Evolutionary conservation across 2,888 invertebrate species (phyloP), one percentile per base, ranked within the genome.

Genomic region (Cactoblastis cactorum): DNA sequence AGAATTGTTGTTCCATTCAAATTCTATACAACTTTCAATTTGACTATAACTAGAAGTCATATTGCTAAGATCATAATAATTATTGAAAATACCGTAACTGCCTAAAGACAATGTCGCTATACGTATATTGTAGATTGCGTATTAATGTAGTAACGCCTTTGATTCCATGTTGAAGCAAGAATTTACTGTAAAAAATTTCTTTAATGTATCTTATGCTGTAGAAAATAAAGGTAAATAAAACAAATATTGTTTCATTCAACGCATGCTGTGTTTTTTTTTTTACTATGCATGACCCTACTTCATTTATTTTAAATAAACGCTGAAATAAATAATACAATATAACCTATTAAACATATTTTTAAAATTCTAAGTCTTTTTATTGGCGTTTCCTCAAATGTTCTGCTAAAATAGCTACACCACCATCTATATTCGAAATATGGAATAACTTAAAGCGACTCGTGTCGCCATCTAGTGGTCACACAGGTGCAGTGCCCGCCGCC

Each of bases 401-500:
- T 43, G 43, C 28, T 43, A 11, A 52, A 56, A 55, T 53, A 52
- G 18, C 50, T 58, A 63, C 54, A 77, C 55, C 65, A 72, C 70
- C 77, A 78, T 74, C 77, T 82, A 35, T 74, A 58, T 52, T 52
- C 33, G 18, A 53, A 63, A 38, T 52, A 50, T 37, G 58, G 67
- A 73, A 67, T 71, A 68, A 72, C 71, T 75, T 82, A 85, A 84
- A 80, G 83, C 84, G 83, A 83, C 80, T 54, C 63, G 71, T 83
- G 86, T 86, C 87, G 88, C 83, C 81, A 80, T 81, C 78, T 86
- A 92, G 94, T 94, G 93, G 95, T 96, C 74, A 94, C 95, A 88
- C 98, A 98, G 68, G 98, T 98, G 65, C 95, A 97, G 87, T 99
- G 99, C 79, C 94, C 96, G 33, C 93, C 95, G 38, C 97, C 99